These are phyloP conservation scores for Neodon shergylaensis DNA, from an alignment of 2,113 vertebrate species.

Conservation along the genomic window DNA sequence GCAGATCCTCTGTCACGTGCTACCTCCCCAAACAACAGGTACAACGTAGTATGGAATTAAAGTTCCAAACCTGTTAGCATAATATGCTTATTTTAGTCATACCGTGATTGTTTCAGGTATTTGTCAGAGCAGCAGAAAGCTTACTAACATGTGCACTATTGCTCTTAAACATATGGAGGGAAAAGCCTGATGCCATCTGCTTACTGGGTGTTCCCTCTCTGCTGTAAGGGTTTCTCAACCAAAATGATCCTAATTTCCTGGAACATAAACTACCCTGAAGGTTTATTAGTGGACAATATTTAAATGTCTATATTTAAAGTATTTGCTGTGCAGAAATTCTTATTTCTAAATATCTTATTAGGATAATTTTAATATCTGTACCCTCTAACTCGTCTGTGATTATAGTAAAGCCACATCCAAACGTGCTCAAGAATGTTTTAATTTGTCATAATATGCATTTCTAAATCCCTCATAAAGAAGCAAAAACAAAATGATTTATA, in stretches of 20 bases:
- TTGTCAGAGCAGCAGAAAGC: background rate
- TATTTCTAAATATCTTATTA: conserved; percentile 40
- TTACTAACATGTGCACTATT: background rate
- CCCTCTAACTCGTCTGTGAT: background rate
- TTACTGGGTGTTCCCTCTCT: background rate
- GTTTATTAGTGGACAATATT: background rate
- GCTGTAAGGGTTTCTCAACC: background rate
- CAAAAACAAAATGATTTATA: background rate
- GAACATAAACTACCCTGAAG: background rate
- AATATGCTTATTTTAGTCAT: background rate
- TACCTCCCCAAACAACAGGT: background rate
- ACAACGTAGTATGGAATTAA: background rate
- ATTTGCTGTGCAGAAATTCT: background rate
- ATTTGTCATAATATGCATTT: background rate
- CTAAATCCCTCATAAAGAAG: background rate
- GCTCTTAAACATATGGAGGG: background rate
- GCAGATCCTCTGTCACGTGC: background rate
- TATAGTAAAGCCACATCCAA: background rate
- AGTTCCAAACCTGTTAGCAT: background rate
- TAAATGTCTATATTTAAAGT: conserved; percentile 22
- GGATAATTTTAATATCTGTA: background rate
- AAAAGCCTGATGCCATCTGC: background rate
- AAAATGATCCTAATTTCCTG: background rate
- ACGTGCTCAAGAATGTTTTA: background rate
- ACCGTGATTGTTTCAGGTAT: background rate